These are phyloP conservation scores for Zygothrica quintamaculata DNA, from an alignment of 2,888 invertebrate genomes.

Conservation along the genomic window DNA sequence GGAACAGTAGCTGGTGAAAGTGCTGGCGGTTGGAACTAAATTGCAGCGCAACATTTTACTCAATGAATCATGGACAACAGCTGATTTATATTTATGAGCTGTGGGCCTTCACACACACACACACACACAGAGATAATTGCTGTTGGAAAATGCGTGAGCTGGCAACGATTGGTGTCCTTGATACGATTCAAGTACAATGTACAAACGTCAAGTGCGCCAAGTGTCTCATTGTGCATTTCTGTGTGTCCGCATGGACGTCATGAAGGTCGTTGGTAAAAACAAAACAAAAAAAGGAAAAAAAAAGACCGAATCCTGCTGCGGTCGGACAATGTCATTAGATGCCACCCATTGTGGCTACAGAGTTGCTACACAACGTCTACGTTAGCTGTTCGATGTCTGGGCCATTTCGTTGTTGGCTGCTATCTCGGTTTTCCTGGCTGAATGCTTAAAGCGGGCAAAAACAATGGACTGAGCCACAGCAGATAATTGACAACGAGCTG, in stretches of 20 bases:
- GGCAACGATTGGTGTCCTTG: slow-evolving; percentile 75
- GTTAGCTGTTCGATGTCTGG: slow-evolving; percentile 11
- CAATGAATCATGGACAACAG: slow-evolving; percentile 80
- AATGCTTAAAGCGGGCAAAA: slow-evolving; percentile 36
- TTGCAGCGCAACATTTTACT: slow-evolving; percentile 62
- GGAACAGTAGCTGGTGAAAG: not conserved
- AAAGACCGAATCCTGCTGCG: slow-evolving; percentile 24
- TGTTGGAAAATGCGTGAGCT: slow-evolving; percentile 40
- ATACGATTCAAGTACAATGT: slow-evolving; percentile 76
- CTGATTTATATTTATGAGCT: slow-evolving; percentile 78
- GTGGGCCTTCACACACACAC: slow-evolving; percentile 18
- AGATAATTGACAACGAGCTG: slow-evolving; percentile 64
- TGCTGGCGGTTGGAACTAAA: slow-evolving; percentile 23
- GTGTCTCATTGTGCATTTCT: slow-evolving; percentile 80
- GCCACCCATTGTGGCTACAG: not conserved
- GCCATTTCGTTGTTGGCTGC: slow-evolving; percentile 5
- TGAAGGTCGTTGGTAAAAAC: slow-evolving; percentile 59
- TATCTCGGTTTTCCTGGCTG: slow-evolving; percentile 22
- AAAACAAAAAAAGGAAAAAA: too few species aligned
- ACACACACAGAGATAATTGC: slow-evolving; percentile 7
- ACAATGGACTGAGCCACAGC: slow-evolving; percentile 51
- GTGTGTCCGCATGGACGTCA: slow-evolving; percentile 50
- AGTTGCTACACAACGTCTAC: slow-evolving; percentile 3
- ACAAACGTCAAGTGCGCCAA: slow-evolving; percentile 72
- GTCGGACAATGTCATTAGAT: slow-evolving; percentile 67